These are phyloP conservation scores for Esox niger DNA, from an alignment of 2,113 vertebrate species.

Conservation along the genomic window DNA sequence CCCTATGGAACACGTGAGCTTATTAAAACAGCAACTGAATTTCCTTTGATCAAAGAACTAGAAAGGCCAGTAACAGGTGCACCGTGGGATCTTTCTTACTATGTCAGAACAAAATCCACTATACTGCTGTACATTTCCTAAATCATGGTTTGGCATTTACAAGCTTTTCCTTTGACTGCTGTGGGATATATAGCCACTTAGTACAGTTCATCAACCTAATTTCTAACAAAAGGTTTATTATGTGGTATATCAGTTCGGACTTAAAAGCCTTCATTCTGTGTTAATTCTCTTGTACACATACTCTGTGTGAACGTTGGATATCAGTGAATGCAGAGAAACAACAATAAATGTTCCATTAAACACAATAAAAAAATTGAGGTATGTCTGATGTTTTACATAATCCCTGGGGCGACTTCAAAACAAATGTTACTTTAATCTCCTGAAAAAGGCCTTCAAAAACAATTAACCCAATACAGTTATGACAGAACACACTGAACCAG, in stretches of 20 bases:
- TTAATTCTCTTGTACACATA: slow-evolving; percentile 28
- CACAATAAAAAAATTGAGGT: slow-evolving; percentile 55
- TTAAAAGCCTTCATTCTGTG: slow-evolving; percentile 1
- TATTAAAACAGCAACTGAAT: slow-evolving; percentile 49
- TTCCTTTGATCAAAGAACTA: slow-evolving; percentile 57
- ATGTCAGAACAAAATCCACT: slow-evolving; percentile 12
- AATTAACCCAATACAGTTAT: slow-evolving; percentile 40
- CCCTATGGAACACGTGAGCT: slow-evolving; percentile 38
- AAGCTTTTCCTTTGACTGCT: neutral
- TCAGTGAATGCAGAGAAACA: slow-evolving; percentile 33
- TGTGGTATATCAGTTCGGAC: neutral
- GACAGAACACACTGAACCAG: slow-evolving; percentile 39
- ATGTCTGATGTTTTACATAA: slow-evolving; percentile 60
- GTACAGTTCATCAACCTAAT: slow-evolving; percentile 23
- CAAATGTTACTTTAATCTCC: slow-evolving; percentile 50
- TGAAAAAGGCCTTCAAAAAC: slow-evolving; percentile 42
- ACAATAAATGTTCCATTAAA: slow-evolving; percentile 56
- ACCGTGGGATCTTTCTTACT: slow-evolving; percentile 19
- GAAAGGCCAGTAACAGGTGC: slow-evolving; percentile 50
- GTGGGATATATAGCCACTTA: slow-evolving; percentile 16
- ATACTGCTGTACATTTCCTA: neutral
- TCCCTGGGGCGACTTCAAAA: slow-evolving; percentile 32
- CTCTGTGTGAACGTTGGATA: neutral
- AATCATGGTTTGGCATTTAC: neutral
- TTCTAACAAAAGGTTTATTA: slow-evolving; percentile 28